A percentile compares a stretch with the other conserved stretches of the same genome.
Evolutionary conservation across 1,140 invertebrate species (phyloP).

Genomic region (Orchesella cincta): DNA sequence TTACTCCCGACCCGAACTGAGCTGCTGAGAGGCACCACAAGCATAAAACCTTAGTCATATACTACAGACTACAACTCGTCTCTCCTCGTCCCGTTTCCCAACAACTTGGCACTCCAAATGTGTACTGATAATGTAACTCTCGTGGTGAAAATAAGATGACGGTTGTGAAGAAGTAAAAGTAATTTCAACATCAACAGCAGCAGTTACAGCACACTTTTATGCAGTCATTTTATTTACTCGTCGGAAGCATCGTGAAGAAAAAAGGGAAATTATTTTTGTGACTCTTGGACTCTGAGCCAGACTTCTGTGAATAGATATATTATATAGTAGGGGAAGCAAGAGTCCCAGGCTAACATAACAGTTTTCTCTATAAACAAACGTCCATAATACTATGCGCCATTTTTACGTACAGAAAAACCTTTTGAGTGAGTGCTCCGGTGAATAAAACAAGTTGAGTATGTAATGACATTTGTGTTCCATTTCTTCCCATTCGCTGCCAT

Average conservation of each 20-base stretch:
- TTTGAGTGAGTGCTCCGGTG: neutral
- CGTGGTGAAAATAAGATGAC: neutral
- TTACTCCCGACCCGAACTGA: too few species aligned
- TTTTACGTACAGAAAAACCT: neutral
- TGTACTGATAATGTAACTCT: too few species aligned
- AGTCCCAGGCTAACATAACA: neutral
- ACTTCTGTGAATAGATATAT: too few species aligned
- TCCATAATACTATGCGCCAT: neutral
- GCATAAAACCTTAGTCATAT: too few species aligned
- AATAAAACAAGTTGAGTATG: conserved; percentile 9
- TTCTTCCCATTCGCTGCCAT: neutral
- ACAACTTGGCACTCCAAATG: too few species aligned
- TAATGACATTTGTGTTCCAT: conserved; percentile 11
- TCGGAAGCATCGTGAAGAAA: neutral
- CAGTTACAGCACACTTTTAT: conserved; percentile 25
- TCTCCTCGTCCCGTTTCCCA: too few species aligned
- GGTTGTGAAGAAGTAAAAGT: conserved; percentile 18
- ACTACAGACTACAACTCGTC: too few species aligned
- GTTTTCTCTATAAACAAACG: neutral
- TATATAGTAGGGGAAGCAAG: neutral
- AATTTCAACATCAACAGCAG: neutral
- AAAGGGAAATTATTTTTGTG: neutral
- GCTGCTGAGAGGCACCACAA: too few species aligned
- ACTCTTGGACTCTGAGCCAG: neutral
- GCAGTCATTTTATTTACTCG: conserved; percentile 16